Conservation (phyloP, 2,888 invertebrate genomes). For the Corythucha ciliata region DNA sequence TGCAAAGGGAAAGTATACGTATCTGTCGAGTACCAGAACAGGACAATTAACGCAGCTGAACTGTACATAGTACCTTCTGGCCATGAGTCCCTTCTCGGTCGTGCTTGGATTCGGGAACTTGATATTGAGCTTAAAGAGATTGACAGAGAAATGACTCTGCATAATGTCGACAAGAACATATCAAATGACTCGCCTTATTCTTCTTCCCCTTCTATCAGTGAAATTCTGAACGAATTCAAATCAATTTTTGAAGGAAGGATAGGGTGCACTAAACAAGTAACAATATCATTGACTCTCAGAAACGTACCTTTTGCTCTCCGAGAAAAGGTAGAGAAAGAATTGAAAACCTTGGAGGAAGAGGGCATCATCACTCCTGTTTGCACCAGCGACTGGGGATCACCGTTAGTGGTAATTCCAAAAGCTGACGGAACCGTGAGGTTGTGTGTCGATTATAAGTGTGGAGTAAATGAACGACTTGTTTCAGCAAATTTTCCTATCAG, state of each 20-base stretch:
- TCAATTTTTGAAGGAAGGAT: neutral
- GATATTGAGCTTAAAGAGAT: neutral
- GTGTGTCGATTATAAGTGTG: conserved; percentile 18
- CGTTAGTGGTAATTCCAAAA: conserved; percentile 17
- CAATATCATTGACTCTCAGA: conserved; percentile 10
- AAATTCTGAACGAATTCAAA: neutral
- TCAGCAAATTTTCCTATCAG: conserved; percentile 29
- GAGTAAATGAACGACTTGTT: conserved; percentile 11
- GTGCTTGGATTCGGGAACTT: neutral
- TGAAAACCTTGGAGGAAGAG: conserved; percentile 18
- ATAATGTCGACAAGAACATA: neutral
- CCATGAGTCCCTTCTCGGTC: neutral
- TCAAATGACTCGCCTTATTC: neutral
- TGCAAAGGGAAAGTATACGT: conserved; percentile 2
- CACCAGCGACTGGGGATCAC: conserved; percentile 20
- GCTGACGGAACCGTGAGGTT: conserved; percentile 18
- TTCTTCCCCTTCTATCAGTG: neutral
- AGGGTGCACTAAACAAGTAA: neutral
- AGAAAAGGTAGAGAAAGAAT: conserved; percentile 18
- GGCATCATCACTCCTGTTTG: conserved; percentile 22
- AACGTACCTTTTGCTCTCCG: conserved; percentile 13
- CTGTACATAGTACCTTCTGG: neutral
- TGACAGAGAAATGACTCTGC: neutral
- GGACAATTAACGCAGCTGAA: neutral
- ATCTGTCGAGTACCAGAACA: neutral